These are phyloP conservation scores for Heterochromis multidens DNA, from an alignment of 2,113 vertebrate genomes.

Conservation along the genomic window DNA sequence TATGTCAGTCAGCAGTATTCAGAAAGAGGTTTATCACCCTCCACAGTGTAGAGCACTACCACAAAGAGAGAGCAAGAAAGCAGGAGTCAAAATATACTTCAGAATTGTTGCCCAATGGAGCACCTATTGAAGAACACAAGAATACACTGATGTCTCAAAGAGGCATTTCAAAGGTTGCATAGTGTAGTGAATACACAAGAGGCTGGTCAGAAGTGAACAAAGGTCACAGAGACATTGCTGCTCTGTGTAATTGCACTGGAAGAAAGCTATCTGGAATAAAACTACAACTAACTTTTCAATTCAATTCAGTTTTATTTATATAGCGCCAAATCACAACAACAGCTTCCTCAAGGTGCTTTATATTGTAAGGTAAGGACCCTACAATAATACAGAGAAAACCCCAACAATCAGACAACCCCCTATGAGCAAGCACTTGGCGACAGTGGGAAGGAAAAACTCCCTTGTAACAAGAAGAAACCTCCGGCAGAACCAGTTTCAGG, in stretches of 20 bases:
- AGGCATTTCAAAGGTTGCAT: background rate
- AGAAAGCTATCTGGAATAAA: background rate
- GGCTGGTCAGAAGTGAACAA: too few species aligned
- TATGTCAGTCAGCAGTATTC: background rate
- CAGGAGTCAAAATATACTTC: background rate
- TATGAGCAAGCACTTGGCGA: too few species aligned
- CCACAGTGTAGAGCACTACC: background rate
- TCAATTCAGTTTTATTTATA: too few species aligned
- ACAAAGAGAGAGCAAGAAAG: background rate
- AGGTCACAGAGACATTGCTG: background rate
- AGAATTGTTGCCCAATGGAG: background rate
- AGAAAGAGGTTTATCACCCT: background rate
- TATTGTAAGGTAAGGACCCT: too few species aligned
- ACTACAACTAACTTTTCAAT: background rate
- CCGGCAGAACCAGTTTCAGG: too few species aligned
- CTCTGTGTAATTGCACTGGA: background rate
- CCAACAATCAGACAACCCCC: too few species aligned
- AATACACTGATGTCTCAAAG: background rate
- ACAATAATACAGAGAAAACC: too few species aligned
- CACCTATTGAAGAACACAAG: background rate
- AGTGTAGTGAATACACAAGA: too few species aligned
- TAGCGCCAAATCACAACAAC: too few species aligned
- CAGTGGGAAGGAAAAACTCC: too few species aligned
- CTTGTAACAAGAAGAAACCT: too few species aligned
- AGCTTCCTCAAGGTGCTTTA: too few species aligned